Percentiles rank a stretch among this genome's conserved stretches.
phyloP scores from a whole-genome alignment of 1,140 invertebrate species.

The Neodiprion pinetum region DNA sequence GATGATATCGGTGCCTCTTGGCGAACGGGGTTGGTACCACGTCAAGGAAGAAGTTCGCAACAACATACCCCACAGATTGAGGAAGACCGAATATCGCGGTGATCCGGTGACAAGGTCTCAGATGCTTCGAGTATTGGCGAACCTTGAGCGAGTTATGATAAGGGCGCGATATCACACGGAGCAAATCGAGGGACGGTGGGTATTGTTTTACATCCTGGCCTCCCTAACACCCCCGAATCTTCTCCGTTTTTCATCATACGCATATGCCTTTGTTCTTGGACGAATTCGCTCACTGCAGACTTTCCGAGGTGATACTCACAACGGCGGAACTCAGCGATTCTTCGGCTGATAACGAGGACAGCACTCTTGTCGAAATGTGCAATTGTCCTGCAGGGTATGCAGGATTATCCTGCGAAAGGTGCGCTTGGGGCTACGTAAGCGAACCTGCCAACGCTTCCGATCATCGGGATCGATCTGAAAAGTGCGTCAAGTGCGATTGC shows the following conservation, averaged over 20 bases:
- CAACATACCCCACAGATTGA: slow-evolving; percentile 62
- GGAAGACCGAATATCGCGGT: slow-evolving; percentile 67
- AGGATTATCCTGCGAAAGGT: slow-evolving; percentile 86
- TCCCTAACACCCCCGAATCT: too few species aligned
- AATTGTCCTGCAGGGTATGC: slow-evolving; percentile 70
- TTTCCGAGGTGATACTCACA: slow-evolving; percentile 28
- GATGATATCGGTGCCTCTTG: slow-evolving; percentile 69
- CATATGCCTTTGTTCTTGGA: background rate
- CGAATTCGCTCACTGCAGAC: background rate
- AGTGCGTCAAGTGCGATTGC: slow-evolving; percentile 89
- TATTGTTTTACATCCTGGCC: slow-evolving; percentile 8
- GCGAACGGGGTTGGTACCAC: slow-evolving; percentile 80
- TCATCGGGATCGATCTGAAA: slow-evolving; percentile 60
- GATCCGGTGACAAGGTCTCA: slow-evolving; percentile 74
- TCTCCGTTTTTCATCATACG: background rate
- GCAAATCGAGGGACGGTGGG: slow-evolving; percentile 85
- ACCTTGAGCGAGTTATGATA: slow-evolving; percentile 82
- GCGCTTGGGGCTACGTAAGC: slow-evolving; percentile 84
- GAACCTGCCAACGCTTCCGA: slow-evolving; percentile 68
- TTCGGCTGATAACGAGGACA: slow-evolving; percentile 26
- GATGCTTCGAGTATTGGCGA: slow-evolving; percentile 84
- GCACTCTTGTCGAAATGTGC: slow-evolving; percentile 68
- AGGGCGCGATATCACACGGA: slow-evolving; percentile 93
- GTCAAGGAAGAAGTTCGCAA: slow-evolving; percentile 68
- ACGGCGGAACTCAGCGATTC: slow-evolving; percentile 9